phyloP scores from a whole-genome alignment of 2,113 vertebrate species.

The Neotoma lepida region DNA sequence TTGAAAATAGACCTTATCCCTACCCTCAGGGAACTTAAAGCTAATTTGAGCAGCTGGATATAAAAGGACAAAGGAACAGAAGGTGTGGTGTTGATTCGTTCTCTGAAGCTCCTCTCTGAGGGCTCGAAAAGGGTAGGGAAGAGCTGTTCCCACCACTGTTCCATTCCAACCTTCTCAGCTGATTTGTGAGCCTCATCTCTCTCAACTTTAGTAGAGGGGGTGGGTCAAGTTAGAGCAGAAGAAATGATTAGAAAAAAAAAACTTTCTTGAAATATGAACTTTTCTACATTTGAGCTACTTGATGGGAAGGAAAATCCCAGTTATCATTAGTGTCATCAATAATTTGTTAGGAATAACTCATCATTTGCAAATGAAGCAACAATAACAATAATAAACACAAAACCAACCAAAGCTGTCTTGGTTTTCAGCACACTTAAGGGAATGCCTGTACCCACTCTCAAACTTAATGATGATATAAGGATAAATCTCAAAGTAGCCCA shows the following conservation, averaged over 20 bases:
- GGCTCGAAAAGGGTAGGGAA: not conserved
- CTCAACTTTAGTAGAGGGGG: not conserved
- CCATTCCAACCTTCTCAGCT: not conserved
- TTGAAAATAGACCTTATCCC: slow-evolving; percentile 68
- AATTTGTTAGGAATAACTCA: slow-evolving; percentile 68
- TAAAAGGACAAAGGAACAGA: slow-evolving; percentile 29
- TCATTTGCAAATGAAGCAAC: slow-evolving; percentile 48
- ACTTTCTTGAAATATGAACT: not conserved
- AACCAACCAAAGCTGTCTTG: slow-evolving; percentile 41
- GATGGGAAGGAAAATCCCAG: slow-evolving; percentile 19
- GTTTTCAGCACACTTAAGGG: slow-evolving; percentile 14
- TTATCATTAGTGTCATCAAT: slow-evolving; percentile 19
- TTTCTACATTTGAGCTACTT: not conserved
- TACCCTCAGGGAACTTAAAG: slow-evolving; percentile 68
- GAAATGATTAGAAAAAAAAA: not conserved
- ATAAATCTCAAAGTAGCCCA: slow-evolving; percentile 26
- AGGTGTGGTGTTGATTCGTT: not conserved
- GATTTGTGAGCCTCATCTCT: not conserved
- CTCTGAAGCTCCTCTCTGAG: not conserved
- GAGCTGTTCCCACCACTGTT: fast-evolving
- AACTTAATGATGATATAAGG: slow-evolving; percentile 33
- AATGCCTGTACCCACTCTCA: not conserved
- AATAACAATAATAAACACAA: slow-evolving; percentile 40
- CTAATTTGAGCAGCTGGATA: slow-evolving; percentile 47
- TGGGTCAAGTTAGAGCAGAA: not conserved